phyloP scores from a whole-genome alignment of 2,113 vertebrate genomes.

The Eulemur macaco region DNA sequence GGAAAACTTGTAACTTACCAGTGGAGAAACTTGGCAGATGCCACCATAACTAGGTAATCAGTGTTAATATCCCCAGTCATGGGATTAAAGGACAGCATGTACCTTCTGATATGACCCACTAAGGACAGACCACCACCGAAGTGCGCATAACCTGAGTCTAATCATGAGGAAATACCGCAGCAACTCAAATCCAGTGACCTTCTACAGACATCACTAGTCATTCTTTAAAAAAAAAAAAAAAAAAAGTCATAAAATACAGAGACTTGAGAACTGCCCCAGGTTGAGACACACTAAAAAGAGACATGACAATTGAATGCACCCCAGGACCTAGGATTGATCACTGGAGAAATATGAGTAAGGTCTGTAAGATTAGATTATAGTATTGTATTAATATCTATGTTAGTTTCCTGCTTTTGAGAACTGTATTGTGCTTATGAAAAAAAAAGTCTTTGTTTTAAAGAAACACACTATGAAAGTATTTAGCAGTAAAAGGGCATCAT shows the following conservation, averaged over 20 bases:
- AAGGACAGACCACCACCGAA: neutral
- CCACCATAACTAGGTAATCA: neutral
- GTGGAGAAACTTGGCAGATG: neutral
- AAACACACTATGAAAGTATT: neutral
- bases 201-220: neutral
- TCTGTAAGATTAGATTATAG: neutral
- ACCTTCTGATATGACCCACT: neutral
- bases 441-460: neutral
- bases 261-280: neutral
- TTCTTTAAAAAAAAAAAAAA: neutral
- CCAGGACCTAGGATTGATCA: neutral
- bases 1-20: neutral
- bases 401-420: neutral
- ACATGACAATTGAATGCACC: fast-evolving
- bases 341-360: neutral
- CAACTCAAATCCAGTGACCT: fast-evolving
- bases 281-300: neutral
- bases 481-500: neutral
- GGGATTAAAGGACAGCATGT: fast-evolving
- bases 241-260: neutral
- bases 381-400: fast-evolving
- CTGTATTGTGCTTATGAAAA: neutral
- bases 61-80: neutral
- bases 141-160: fast-evolving
- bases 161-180: neutral